These are phyloP conservation scores for Sebastes schlegelii DNA, from an alignment of 2,113 vertebrate genomes.

Conservation along the genomic window DNA sequence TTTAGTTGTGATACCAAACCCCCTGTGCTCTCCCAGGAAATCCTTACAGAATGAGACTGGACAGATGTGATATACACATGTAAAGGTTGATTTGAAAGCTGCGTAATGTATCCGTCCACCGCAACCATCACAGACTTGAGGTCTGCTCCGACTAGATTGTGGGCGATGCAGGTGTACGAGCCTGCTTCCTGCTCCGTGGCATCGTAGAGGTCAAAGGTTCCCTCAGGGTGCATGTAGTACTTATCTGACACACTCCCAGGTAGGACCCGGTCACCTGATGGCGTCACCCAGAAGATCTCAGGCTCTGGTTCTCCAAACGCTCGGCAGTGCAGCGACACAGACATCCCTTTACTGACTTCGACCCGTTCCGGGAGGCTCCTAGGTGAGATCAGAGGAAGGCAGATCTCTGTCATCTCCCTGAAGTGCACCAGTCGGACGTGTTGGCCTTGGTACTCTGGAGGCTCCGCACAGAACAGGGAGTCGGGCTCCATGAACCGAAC, in stretches of 20 bases:
- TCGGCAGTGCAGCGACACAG: constrained; percentile 91
- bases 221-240: constrained; percentile 92
- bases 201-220: constrained; percentile 90
- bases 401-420: constrained; percentile 96
- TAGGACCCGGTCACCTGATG: constrained; percentile 88
- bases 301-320: constrained; percentile 95
- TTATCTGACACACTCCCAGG: constrained; percentile 87
- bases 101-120: constrained; percentile 88
- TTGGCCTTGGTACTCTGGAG: constrained; percentile 93
- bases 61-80: constrained; percentile 88
- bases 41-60: constrained; percentile 87
- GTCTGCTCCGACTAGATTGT: constrained; percentile 94
- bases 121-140: constrained; percentile 89
- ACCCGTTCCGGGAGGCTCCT: constrained; percentile 88
- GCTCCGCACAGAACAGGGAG: constrained; percentile 92
- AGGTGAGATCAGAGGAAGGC: constrained; percentile 93
- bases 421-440: constrained; percentile 92
- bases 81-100: constrained; percentile 81
- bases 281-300: constrained; percentile 95
- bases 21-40: constrained; percentile 91
- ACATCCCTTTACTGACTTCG: constrained; percentile 84
- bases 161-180: constrained; percentile 93
- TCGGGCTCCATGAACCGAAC: constrained; percentile 95
- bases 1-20: constrained; percentile 89
- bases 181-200: constrained; percentile 89